phyloP scores from a whole-genome alignment of 2,797 vertebrate genomes.

The Cuniculus paca region DNA sequence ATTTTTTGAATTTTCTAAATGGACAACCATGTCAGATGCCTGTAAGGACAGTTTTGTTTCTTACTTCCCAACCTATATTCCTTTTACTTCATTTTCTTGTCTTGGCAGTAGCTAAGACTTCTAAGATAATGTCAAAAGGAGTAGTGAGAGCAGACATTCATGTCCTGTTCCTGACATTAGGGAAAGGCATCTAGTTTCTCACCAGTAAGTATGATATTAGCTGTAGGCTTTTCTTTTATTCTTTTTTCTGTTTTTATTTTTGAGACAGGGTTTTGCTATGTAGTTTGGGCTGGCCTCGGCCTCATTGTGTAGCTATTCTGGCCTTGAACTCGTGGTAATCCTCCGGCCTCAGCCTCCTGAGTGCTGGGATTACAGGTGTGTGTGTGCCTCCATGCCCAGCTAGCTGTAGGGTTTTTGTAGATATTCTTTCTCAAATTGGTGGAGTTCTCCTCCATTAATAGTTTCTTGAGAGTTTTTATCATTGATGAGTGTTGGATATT shows the following conservation, averaged over 20 bases:
- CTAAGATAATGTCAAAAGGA: background rate
- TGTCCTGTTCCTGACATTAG: background rate
- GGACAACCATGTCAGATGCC: background rate
- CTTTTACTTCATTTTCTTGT: background rate
- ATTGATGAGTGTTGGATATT: background rate
- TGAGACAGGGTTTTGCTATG: too few species aligned
- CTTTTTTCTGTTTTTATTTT: too few species aligned
- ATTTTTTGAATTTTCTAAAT: conserved; percentile 1
- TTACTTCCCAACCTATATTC: background rate
- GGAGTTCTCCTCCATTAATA: background rate
- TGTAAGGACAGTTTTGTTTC: background rate
- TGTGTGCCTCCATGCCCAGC: too few species aligned
- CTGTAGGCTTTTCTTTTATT: too few species aligned
- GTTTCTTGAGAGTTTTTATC: background rate
- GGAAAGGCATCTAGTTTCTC: background rate
- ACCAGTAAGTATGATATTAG: too few species aligned
- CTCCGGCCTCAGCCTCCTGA: too few species aligned
- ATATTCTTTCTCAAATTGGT: background rate
- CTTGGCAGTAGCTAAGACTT: background rate
- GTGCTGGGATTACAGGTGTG: too few species aligned
- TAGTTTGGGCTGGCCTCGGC: too few species aligned
- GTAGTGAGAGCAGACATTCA: background rate
- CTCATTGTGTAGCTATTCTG: too few species aligned
- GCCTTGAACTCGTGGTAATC: too few species aligned
- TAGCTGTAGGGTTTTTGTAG: too few species aligned